Evolutionary conservation across 2,113 vertebrate species (phyloP).

Genomic region (Petromus typicus): DNA sequence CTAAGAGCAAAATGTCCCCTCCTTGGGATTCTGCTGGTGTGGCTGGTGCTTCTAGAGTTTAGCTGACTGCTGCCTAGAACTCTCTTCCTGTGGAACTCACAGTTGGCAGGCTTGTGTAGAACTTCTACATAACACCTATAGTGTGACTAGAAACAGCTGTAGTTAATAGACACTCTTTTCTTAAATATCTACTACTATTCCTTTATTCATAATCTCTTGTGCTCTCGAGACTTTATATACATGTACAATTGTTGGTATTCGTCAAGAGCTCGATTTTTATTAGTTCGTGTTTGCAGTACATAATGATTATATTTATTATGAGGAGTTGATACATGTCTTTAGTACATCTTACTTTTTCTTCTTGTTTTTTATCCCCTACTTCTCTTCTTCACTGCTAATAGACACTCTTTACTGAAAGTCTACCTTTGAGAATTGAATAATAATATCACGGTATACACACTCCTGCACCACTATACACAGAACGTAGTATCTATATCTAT

Average conservation of each 20-base stretch:
- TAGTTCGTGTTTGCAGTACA: too few relatives aligned
- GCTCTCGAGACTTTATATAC: too few relatives aligned
- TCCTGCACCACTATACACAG: background rate
- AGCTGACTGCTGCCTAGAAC: background rate
- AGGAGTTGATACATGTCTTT: too few relatives aligned
- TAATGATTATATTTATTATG: too few relatives aligned
- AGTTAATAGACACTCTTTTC: background rate
- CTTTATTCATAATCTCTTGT: too few relatives aligned
- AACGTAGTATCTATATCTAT: background rate
- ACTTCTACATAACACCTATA: background rate
- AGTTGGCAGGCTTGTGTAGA: background rate
- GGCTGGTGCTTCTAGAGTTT: background rate
- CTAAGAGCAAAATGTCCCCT: background rate
- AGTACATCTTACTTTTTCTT: too few relatives aligned
- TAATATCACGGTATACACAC: background rate
- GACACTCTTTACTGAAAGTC: background rate
- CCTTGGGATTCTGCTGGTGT: background rate
- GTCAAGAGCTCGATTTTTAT: too few relatives aligned
- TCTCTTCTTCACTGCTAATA: too few relatives aligned
- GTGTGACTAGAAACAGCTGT: conserved; percentile 1
- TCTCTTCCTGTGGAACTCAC: too few relatives aligned
- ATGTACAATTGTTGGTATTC: too few relatives aligned
- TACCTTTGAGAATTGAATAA: background rate
- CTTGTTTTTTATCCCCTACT: too few relatives aligned
- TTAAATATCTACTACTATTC: too few relatives aligned